Evolutionary conservation across 2,797 vertebrate species (phyloP), one percentile per base, ranked within the genome.

Genomic region (Pseudotriccus pelzelni): DNA sequence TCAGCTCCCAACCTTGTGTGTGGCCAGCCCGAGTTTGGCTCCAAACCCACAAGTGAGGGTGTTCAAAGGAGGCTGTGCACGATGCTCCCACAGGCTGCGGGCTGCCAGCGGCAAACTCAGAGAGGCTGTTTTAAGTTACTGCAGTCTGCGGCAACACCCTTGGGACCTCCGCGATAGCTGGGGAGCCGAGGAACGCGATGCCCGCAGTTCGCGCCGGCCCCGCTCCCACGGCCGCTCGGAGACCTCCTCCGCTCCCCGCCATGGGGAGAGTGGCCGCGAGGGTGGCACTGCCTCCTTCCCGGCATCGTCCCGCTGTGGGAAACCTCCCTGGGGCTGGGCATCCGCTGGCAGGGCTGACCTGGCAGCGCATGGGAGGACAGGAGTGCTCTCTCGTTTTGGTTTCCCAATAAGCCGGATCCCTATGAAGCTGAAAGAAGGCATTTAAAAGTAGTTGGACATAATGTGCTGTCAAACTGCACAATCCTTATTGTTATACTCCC

Each of bases 391-490:
- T 93, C 27, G 41, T 18, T 69, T 36, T 14, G 46, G 28, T n/a
- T 74, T 89, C 49, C 70, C 73, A 5, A 11, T 34, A 44, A 76
- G 59, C 36, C 9, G 10, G 22, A 24, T 68, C 32, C 50, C 56
- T 73, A 30, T 1, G 23, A 75, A 50, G 64, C 64, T 49, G 58
- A 27, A 68, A 46, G 60, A 52, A 32, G 30, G 43, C 75, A 50
- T 89, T 96, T 82, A 30, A 67, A 92, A 85, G 81, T 79, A 63
- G 47, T 32, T 34, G 76, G 69, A 44, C 59, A 76, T 75, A 79
- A 85, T 11, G 60, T 2, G 11, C 67, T 58, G 94, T 92, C 93
- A 82, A 94, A 83, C 55, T 36, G 93, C 10, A n/a, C 83, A 37
- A 46, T 93, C 43, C 66, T 82, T 90, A 73, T 6, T 53, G 70